Conservation (phyloP, 2,888 invertebrate genomes). For the Harpagoxenus sublaevis region DNA sequence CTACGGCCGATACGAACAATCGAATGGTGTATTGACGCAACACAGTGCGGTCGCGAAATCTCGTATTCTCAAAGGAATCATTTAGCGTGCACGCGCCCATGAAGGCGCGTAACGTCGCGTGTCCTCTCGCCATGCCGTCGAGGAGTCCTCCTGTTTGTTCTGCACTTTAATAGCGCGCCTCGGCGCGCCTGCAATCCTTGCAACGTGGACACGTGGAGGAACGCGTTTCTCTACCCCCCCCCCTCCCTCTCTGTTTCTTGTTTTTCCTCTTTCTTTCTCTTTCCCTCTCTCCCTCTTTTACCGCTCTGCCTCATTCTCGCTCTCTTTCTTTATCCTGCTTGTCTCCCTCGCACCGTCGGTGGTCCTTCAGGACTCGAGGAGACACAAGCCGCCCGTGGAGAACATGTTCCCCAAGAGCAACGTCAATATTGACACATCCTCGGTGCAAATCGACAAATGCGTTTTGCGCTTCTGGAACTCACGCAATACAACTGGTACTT, state of each 20-base stretch:
- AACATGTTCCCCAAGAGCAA: conserved; percentile 75
- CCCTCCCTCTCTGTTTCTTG: background rate
- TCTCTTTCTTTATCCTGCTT: conserved; percentile 37
- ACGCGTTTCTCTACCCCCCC: conserved; percentile 23
- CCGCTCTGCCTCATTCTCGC: conserved; percentile 1
- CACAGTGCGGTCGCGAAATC: conserved; percentile 52
- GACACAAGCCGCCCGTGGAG: conserved; percentile 71
- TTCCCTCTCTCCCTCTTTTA: background rate
- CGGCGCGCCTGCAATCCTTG: conserved; percentile 60
- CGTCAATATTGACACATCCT: conserved; percentile 78
- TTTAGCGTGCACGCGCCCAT: conserved; percentile 42
- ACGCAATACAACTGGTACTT: conserved; percentile 45
- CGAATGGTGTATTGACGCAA: conserved; percentile 58
- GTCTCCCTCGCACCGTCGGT: conserved; percentile 60
- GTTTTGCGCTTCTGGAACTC: conserved; percentile 69
- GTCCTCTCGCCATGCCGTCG: conserved; percentile 59
- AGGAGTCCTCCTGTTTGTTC: conserved; percentile 73
- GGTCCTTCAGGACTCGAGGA: conserved; percentile 69
- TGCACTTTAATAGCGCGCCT: conserved; percentile 74
- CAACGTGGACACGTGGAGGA: conserved; percentile 36
- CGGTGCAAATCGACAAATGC: conserved; percentile 75
- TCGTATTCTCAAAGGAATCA: conserved; percentile 64
- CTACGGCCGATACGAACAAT: conserved; percentile 49
- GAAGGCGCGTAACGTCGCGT: conserved; percentile 59
- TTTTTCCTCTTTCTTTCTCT: background rate